A percentile compares a stretch with the other conserved stretches of the same genome.
These are phyloP conservation scores for Oryzias woworae DNA, from an alignment of 2,113 vertebrate genomes.

Conservation along the genomic window DNA sequence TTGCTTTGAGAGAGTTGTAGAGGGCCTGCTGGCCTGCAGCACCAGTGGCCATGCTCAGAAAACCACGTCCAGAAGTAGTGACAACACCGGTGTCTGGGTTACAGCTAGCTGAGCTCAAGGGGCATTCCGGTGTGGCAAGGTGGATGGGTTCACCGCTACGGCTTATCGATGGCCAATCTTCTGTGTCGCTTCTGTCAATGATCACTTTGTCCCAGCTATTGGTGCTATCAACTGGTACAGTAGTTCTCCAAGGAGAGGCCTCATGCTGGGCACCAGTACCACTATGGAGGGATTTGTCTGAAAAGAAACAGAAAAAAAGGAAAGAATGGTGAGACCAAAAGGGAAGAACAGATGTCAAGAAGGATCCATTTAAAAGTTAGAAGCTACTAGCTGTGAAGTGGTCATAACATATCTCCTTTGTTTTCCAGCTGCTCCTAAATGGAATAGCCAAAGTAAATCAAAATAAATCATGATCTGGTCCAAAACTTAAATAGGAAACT, in stretches of 20 bases:
- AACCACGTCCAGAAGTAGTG: conserved; percentile 72
- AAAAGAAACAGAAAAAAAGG: conserved; percentile 48
- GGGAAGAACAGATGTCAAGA: not conserved
- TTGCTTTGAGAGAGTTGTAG: conserved; percentile 88
- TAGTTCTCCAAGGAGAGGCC: conserved; percentile 85
- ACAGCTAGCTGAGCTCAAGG: conserved; percentile 82
- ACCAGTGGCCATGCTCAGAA: conserved; percentile 93
- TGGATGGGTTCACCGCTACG: conserved; percentile 50
- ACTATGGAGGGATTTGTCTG: conserved; percentile 84
- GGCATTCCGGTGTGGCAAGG: conserved; percentile 89
- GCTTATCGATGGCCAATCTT: conserved; percentile 89
- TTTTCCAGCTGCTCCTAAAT: too few relatives aligned
- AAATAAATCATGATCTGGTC: too few relatives aligned
- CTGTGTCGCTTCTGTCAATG: conserved; percentile 85
- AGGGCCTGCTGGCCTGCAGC: conserved; percentile 88
- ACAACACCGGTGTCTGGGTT: conserved; percentile 81
- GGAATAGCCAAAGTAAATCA: too few relatives aligned
- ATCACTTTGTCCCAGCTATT: conserved; percentile 91
- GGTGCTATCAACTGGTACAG: conserved; percentile 79
- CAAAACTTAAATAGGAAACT: too few relatives aligned
- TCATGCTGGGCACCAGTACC: conserved; percentile 91
- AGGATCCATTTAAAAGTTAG: not conserved
- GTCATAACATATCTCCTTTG: too few relatives aligned
- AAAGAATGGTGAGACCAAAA: conserved; percentile 10
- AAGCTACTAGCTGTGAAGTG: too few relatives aligned